Evolutionary conservation across 2,797 vertebrate species (phyloP), one percentile per base, ranked within the genome.

Genomic region (Gambelia wislizenii): DNA sequence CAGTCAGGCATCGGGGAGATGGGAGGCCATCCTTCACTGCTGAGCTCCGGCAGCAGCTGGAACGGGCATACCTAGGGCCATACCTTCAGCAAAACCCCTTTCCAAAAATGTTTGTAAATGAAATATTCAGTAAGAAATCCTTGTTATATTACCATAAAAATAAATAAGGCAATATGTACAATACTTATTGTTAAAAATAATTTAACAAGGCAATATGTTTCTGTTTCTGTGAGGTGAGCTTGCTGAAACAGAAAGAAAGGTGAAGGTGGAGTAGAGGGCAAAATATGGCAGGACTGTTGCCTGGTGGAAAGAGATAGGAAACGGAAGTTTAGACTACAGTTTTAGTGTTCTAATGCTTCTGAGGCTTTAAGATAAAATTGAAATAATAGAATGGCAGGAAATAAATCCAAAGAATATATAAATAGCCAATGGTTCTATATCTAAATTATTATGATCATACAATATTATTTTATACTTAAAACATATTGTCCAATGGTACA

Each of bases 1-100:
- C 95, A 94, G 96, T 94, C 93, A 94, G 96, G 97, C 94, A 93
- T 94, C 88, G 94, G 44, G 94, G 94, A 96, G 94, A 95, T 77
- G 83, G 54, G 91, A 92, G 91, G 91, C 94, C 84, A 59, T 72
- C 86, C 67, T 86, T 95, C 96, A 97, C 98, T 98, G 98, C 94
- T 97, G 97, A 78, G 98, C 98, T 83, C 98, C 98, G 0, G 98
- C 98, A 9, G 98, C 97, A 74, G 98, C 95, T 87, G 98, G 98
- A 93, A 99, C 97, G 4, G 98, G 97, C 96, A 98, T 96, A 95
- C 98, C 98, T 89, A 99, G 97, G 86, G 97, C 10, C 25, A 27
- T 81, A 36, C n/a, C 18, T 59, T 81, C 52, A 25, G 78, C 12
- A 80, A 80, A 80, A 39, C 10, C 2, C 25, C 14, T 59, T 18